Base-by-base conservation (phyloP, 2,797 vertebrate species). In the Rhinophrynus dorsalis region DNA sequence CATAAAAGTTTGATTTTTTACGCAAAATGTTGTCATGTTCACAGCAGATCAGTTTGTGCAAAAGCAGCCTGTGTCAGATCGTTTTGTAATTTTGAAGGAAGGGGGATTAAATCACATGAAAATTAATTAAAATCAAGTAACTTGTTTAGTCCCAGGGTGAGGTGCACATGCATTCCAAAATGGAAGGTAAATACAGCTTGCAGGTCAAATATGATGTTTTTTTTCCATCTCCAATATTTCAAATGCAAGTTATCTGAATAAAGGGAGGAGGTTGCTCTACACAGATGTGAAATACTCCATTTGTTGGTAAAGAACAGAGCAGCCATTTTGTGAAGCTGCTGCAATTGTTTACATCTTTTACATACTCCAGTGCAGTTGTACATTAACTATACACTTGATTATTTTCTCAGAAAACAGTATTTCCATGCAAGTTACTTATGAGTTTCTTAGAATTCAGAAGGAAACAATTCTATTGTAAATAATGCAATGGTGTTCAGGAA, bases 321-420 rank as follows among this genome's bases (percentile, higher is more conserved):
- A 21, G 50, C 38, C 40, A 54, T 35, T 37, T 62, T 61, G 47
- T 30, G 67, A 61, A 27, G 26, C 17, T 9, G 10, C 32, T 47
- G 44, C 44, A 24, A 32, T 47, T 24, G 13, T 45, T 38, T 51
- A 11, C 45, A 48, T 50, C 40, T 48, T 30, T 27, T 23, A 59
- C 6, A 59, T 51, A 32, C 32, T 68, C 37, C 55, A 40, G 23
- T 20, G 10, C 23, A 48, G n/a, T 20, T 1, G 17, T 15, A 21
- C 32, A 20, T 44, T 47, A 52, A 44, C 54, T 58, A 42, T 2
- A 24, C 1, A 40, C 57, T 45, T n/a, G n/a, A n/a, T n/a, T 35
- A 35, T 35, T 35, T 35, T 9, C 32, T 35, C n/a, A n/a, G n/a
- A n/a, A n/a, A n/a, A n/a, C n/a, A n/a, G n/a, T n/a, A n/a, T n/a